Evolutionary conservation across 2,888 invertebrate genomes (phyloP).

Genomic region (Watsonalla cultraria): DNA sequence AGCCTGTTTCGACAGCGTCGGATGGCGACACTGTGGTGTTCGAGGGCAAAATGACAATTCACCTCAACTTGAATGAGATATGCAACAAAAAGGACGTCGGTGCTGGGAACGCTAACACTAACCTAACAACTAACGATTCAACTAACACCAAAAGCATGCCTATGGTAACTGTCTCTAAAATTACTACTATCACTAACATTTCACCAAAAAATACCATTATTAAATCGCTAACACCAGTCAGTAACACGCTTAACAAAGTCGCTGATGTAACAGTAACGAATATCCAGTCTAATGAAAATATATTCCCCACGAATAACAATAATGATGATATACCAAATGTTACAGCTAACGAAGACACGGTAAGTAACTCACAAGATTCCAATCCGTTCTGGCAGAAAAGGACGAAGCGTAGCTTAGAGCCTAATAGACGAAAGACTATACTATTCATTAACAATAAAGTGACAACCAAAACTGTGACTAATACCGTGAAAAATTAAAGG

Average conservation of each 20-base stretch:
- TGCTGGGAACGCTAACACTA: conserved; percentile 62
- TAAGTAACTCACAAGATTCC: conserved; percentile 67
- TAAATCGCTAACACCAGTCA: conserved; percentile 62
- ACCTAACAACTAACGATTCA: conserved; percentile 48
- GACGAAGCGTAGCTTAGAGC: conserved; percentile 61
- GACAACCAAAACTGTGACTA: conserved; percentile 47
- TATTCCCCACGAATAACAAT: conserved; percentile 37
- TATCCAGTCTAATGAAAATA: conserved; percentile 23
- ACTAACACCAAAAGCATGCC: conserved; percentile 73
- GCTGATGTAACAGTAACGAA: conserved; percentile 43
- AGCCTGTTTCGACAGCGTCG: conserved; percentile 64
- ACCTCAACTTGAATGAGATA: conserved; percentile 73
- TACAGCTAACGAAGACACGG: conserved; percentile 44
- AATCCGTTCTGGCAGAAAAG: conserved; percentile 73
- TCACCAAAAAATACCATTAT: conserved; percentile 70
- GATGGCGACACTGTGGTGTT: conserved; percentile 75
- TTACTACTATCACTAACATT: conserved; percentile 75
- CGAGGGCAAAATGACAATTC: conserved; percentile 77
- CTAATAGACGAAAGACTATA: conserved; percentile 72
- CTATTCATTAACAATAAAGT: conserved; percentile 73
- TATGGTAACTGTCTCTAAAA: conserved; percentile 78
- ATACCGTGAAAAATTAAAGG: conserved; percentile 34
- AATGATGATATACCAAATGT: conserved; percentile 40
- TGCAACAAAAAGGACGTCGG: conserved; percentile 68
- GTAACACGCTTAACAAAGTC: conserved; percentile 46